These are phyloP conservation scores for Holothuria scabra DNA, from an alignment of 53 echinoderm and acorn worm genomes.

Conservation along the genomic window DNA sequence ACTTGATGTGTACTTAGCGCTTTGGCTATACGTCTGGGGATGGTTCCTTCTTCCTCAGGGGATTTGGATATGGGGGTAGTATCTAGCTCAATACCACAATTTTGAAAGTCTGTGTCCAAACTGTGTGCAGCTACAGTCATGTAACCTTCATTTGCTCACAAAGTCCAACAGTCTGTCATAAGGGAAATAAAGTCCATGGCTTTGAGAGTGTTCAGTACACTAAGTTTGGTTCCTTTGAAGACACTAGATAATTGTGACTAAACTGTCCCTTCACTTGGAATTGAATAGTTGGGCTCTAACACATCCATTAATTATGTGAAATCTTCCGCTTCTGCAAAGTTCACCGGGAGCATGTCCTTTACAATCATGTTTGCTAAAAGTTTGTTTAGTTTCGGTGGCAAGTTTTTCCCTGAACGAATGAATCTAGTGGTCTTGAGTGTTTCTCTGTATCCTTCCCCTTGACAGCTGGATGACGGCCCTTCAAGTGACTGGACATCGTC, in stretches of 20 bases:
- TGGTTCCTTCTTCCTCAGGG: background rate
- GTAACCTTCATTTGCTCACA: slow-evolving; percentile 48
- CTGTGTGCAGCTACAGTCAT: slow-evolving; percentile 64
- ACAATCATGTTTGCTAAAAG: slow-evolving; percentile 52
- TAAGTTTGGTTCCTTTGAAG: background rate
- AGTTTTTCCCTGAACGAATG: background rate
- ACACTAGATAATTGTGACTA: background rate
- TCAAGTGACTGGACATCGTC: slow-evolving; percentile 15
- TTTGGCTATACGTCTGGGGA: background rate
- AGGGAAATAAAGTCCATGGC: background rate
- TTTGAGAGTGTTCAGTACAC: background rate
- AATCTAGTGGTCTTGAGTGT: background rate
- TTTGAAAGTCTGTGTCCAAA: slow-evolving; percentile 36
- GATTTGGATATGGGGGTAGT: slow-evolving; percentile 22
- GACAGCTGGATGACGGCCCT: background rate
- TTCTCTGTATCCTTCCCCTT: background rate
- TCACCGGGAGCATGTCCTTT: slow-evolving; percentile 43
- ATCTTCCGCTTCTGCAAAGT: slow-evolving; percentile 14
- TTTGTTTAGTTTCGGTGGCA: background rate
- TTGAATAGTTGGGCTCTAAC: slow-evolving; percentile 5
- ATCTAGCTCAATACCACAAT: slow-evolving; percentile 36
- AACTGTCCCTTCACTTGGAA: background rate
- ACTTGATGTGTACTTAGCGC: slow-evolving; percentile 37
- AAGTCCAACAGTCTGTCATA: slow-evolving; percentile 68
- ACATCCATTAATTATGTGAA: background rate